Evolutionary conservation across 2,113 vertebrate genomes (phyloP).

Genomic region (Percina caprodes): DNA sequence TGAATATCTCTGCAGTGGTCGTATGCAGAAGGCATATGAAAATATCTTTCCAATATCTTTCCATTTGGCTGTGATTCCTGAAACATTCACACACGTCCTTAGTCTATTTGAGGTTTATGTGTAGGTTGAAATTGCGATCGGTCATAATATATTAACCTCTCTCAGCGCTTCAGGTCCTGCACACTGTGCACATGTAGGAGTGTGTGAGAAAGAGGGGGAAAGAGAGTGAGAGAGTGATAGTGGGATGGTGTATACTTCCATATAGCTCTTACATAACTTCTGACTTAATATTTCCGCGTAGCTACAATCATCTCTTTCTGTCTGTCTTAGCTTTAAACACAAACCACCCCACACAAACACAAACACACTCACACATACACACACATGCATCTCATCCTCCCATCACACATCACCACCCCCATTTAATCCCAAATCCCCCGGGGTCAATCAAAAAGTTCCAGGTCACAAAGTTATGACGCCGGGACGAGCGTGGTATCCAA

Average conservation of each 20-base stretch:
- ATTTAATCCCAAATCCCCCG: constrained; percentile 54
- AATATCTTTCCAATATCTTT: not conserved
- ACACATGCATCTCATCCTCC: not conserved
- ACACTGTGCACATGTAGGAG: constrained; percentile 57
- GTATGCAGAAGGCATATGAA: not conserved
- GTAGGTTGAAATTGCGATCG: constrained; percentile 53
- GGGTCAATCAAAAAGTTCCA: constrained; percentile 71
- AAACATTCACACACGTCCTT: constrained; percentile 16
- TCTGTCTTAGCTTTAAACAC: constrained; percentile 35
- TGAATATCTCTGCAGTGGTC: constrained; percentile 6
- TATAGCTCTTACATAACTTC: constrained; percentile 64
- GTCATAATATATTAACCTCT: constrained; percentile 68
- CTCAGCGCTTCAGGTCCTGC: constrained; percentile 43
- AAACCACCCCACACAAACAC: constrained; percentile 23
- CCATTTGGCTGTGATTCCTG: constrained; percentile 3
- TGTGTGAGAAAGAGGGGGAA: constrained; percentile 15
- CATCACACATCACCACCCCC: constrained; percentile 37
- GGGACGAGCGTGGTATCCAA: constrained; percentile 2
- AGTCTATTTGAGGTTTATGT: constrained; percentile 61
- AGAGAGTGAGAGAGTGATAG: constrained; percentile 18
- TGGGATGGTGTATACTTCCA: constrained; percentile 46
- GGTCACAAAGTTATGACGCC: constrained; percentile 53
- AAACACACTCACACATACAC: constrained; percentile 3
- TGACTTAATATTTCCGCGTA: constrained; percentile 52
- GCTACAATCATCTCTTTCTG: constrained; percentile 15